Base-by-base conservation (phyloP, 2,888 invertebrate species). In the Zonitis immaculata region DNA sequence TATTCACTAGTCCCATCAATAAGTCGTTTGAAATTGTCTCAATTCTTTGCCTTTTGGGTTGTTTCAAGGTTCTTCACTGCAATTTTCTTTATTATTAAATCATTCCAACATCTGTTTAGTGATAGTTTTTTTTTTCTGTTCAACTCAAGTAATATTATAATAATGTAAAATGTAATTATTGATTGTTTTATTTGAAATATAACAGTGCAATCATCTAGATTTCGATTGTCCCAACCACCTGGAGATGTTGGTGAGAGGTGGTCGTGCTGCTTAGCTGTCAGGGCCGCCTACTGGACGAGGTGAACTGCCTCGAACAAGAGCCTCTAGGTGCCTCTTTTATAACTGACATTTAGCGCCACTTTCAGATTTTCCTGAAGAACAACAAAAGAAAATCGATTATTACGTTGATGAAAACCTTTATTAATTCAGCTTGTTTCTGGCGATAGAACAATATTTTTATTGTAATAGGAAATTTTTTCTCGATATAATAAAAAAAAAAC, bases 201-300 rank as follows among this genome's bases (percentile, higher is more conserved):
- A 12, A n/a, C n/a, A n/a, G n/a, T 12, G 4, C 8, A 35, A 35
- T 35, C 16, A 35, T 35, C 35, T 35, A 14, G 35, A 16, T 35
- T 35, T 14, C 7, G 14, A 16, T 14, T 16, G 35, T 35, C 16
- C 35, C 6, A 35, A 35, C n/a, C 35, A 35, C 35, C 35, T 35
- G 18, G 35, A 35, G 35, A 35, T 12, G n/a, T 27, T 26, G 45
- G 50, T 53, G 53, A 53, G 53, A 53, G 53, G 53, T 43, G 47
- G 39, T 53, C 53, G 49, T 28, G 30, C 42, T 35, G 12, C n/a
- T n/a, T n/a, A n/a, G n/a, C 30, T 44, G 53, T 53, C 56, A 56
- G 47, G 56, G 56, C 44, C 56, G 51, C 44, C 52, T 47, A 28
- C 52, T 56, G 50, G 52, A 52, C 56, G 56, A 56, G 56, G 56